Percentiles rank a stretch among this genome's conserved stretches.
Evolutionary conservation across 2,113 vertebrate genomes (phyloP).

Genomic region (Struthio camelus): DNA sequence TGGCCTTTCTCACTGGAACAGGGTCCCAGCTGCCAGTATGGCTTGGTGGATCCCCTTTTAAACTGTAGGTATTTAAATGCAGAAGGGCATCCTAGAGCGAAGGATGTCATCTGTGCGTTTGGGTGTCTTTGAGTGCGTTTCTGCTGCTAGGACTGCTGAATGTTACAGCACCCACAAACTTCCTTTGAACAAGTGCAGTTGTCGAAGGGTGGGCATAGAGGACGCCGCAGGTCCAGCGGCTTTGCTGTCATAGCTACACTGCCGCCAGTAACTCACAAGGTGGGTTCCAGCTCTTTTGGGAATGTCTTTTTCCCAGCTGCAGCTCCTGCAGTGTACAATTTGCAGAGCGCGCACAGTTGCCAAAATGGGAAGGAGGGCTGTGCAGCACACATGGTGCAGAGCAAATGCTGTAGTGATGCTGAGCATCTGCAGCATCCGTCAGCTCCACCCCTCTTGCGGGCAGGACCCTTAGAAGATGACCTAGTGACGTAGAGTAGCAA

Average conservation of each 20-base stretch:
- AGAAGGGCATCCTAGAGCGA: neutral
- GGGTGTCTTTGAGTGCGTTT: neutral
- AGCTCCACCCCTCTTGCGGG: neutral
- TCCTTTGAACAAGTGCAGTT: neutral
- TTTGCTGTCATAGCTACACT: neutral
- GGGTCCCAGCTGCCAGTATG: neutral
- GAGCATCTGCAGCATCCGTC: neutral
- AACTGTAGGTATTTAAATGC: neutral
- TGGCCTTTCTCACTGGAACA: neutral
- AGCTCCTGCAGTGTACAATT: neutral
- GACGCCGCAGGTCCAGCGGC: neutral
- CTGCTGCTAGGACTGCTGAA: neutral
- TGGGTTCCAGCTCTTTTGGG: neutral
- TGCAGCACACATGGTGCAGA: accelerated
- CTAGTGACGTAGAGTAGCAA: neutral
- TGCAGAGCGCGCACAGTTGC: accelerated
- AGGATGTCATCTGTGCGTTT: neutral
- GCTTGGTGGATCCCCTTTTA: neutral
- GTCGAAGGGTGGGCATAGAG: neutral
- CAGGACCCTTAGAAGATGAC: neutral
- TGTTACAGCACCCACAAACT: neutral
- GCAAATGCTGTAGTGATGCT: neutral
- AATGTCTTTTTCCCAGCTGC: neutral
- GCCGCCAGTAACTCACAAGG: neutral
- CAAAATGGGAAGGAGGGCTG: neutral